phyloP scores from a whole-genome alignment of 2,888 invertebrate genomes.

The Artemia sp. region DNA sequence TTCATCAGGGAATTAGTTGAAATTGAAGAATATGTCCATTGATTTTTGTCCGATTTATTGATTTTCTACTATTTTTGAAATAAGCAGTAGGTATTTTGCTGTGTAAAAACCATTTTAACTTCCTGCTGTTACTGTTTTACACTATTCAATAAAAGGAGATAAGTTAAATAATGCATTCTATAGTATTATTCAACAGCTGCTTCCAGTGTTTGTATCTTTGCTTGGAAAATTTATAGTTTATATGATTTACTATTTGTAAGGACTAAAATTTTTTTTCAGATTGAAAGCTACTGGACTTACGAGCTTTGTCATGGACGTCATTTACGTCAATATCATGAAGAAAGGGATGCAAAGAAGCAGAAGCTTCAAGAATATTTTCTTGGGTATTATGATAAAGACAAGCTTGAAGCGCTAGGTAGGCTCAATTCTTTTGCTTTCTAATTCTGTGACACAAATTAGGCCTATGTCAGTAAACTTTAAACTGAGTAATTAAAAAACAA shows the following conservation, averaged over 20 bases:
- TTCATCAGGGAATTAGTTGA: too few species aligned
- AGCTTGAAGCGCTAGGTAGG: constrained; percentile 39
- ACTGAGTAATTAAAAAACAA: too few species aligned
- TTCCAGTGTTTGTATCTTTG: constrained; percentile 21
- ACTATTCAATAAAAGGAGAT: constrained; percentile 19
- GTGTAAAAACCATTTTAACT: too few species aligned
- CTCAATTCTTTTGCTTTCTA: constrained; percentile 2
- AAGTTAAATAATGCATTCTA: constrained; percentile 21
- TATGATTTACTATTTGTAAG: constrained; percentile 1
- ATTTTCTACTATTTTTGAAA: too few species aligned
- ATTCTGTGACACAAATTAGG: too few species aligned
- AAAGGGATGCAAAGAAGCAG: constrained; percentile 67
- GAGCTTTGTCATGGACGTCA: constrained; percentile 84
- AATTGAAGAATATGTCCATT: too few species aligned
- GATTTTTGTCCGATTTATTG: too few species aligned
- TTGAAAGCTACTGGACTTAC: constrained; percentile 89
- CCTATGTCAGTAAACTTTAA: too few species aligned
- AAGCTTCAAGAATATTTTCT: constrained; percentile 69
- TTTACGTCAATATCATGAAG: constrained; percentile 87
- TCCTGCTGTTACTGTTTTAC: too few species aligned
- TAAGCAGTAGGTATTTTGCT: too few species aligned
- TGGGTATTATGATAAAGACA: constrained; percentile 53
- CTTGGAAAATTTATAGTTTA: background rate
- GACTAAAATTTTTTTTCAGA: constrained; percentile 30
- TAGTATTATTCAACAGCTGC: background rate